Evolutionary conservation across 2,888 invertebrate genomes (phyloP).

Genomic region (Cryptocephalus primarius): DNA sequence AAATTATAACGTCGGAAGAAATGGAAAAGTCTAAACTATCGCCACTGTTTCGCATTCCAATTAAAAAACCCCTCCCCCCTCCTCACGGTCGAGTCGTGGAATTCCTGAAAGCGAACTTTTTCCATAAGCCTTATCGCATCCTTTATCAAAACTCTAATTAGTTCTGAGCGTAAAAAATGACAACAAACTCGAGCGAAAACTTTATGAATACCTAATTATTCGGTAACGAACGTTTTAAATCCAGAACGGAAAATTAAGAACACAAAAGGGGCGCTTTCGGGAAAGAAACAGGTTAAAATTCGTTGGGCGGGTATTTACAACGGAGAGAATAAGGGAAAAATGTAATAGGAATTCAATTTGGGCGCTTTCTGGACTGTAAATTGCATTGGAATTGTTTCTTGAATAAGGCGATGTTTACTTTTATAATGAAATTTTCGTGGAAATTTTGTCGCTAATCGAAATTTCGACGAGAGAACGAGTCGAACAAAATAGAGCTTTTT

Average conservation of each 20-base stretch:
- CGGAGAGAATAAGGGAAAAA: slow-evolving; percentile 4
- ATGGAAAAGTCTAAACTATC: too few species aligned
- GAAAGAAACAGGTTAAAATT: not conserved
- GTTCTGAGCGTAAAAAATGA: not conserved
- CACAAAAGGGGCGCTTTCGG: not conserved
- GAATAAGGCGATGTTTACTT: slow-evolving; percentile 10
- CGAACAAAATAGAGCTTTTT: not conserved
- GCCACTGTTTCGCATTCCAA: too few species aligned
- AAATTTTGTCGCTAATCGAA: slow-evolving; percentile 3
- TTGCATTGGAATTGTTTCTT: slow-evolving; percentile 14
- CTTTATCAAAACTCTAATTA: not conserved
- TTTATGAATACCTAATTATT: not conserved
- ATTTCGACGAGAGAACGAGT: not conserved
- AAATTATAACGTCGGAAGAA: too few species aligned
- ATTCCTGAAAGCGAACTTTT: not conserved
- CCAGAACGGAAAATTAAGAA: not conserved
- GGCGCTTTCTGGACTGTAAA: slow-evolving; percentile 14
- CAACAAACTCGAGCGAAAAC: not conserved
- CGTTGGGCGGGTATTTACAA: not conserved
- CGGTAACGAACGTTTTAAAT: not conserved
- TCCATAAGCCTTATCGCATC: not conserved
- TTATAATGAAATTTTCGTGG: slow-evolving; percentile 13
- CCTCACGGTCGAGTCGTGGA: not conserved
- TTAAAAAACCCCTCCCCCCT: too few species aligned
- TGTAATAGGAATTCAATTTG: slow-evolving; percentile 12